phyloP scores from a whole-genome alignment of 1,140 invertebrate genomes.

The Euwallacea fornicatus region DNA sequence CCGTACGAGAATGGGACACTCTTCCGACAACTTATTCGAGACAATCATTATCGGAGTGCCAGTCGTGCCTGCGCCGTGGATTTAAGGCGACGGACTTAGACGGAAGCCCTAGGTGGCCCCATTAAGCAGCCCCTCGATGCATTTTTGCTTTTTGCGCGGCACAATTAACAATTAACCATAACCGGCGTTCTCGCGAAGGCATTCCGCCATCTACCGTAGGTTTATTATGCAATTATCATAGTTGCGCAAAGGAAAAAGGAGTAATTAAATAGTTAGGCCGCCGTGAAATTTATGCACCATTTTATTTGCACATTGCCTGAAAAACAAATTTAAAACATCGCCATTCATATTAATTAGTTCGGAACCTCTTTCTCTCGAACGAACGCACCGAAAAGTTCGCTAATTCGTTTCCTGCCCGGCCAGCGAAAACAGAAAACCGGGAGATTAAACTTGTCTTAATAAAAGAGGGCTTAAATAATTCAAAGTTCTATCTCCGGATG shows the following conservation, averaged over 20 bases:
- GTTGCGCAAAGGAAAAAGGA: constrained; percentile 1
- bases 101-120: constrained; percentile 15
- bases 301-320: neutral
- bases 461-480: constrained; percentile 23
- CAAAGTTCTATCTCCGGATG: constrained; percentile 20
- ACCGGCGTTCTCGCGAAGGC: constrained; percentile 20
- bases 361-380: neutral
- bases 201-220: constrained; percentile 4
- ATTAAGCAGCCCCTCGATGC: constrained; percentile 19
- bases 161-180: constrained; percentile 30
- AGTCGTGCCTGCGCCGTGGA: constrained; percentile 3
- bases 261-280: neutral
- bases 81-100: constrained; percentile 8
- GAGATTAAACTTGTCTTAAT: constrained; percentile 23
- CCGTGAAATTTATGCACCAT: neutral
- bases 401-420: neutral
- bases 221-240: constrained; percentile 29
- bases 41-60: constrained; percentile 26
- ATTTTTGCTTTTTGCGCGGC: constrained; percentile 22
- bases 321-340: constrained; percentile 1
- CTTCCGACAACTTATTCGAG: constrained; percentile 27
- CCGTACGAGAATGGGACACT: constrained; percentile 19
- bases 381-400: neutral
- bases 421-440: constrained; percentile 9
- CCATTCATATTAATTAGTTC: constrained; percentile 9